Conservation (phyloP, 2,888 invertebrate genomes). For the Tetragonisca angustula region DNA sequence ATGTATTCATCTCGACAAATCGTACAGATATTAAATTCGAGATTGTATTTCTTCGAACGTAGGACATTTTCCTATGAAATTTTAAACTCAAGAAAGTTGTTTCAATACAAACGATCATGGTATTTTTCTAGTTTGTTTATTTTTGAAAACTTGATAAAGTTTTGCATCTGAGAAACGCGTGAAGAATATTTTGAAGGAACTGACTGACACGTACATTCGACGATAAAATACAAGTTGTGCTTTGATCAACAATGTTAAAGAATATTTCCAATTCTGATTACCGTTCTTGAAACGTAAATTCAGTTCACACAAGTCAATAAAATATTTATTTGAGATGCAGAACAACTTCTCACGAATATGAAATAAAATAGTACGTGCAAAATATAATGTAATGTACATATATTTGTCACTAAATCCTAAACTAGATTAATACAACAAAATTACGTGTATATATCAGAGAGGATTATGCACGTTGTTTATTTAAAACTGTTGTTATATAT, state of each 20-base stretch:
- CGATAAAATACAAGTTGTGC: background rate
- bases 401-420: slow-evolving; percentile 36
- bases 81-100: slow-evolving; percentile 35
- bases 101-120: slow-evolving; percentile 29
- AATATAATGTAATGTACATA: slow-evolving; percentile 43
- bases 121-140: slow-evolving; percentile 39
- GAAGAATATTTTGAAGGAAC: slow-evolving; percentile 20
- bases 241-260: slow-evolving; percentile 1
- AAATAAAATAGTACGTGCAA: slow-evolving; percentile 19
- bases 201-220: slow-evolving; percentile 21
- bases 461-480: slow-evolving; percentile 30
- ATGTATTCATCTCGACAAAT: slow-evolving; percentile 51
- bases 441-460: slow-evolving; percentile 16
- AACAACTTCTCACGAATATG: background rate
- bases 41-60: slow-evolving; percentile 54
- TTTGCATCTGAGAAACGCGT: background rate
- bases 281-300: background rate
- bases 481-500: slow-evolving; percentile 37
- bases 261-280: background rate
- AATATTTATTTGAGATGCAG: background rate
- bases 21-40: slow-evolving; percentile 42
- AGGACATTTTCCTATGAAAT: slow-evolving; percentile 41
- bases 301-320: background rate
- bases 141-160: slow-evolving; percentile 27
- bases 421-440: slow-evolving; percentile 18